phyloP scores from a whole-genome alignment of 2,113 vertebrate genomes.

The Cepphus grylle region DNA sequence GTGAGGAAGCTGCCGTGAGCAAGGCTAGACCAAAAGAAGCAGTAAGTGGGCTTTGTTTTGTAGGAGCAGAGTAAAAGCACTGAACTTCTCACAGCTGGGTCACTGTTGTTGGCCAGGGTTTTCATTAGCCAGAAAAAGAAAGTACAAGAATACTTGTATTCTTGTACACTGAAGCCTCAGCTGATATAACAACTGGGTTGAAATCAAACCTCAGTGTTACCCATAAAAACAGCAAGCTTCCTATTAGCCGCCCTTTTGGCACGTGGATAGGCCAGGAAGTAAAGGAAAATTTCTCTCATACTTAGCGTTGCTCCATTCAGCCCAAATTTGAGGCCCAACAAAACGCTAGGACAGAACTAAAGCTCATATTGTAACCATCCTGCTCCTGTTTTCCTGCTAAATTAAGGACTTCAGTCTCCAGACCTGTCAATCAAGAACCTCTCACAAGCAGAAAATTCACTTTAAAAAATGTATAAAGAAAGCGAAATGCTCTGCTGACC shows the following conservation, averaged over 20 bases:
- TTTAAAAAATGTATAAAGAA: not conserved
- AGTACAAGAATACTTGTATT: not conserved
- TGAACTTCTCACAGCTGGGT: not conserved
- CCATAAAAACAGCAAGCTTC: not conserved
- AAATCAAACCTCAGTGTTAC: not conserved
- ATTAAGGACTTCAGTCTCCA: not conserved
- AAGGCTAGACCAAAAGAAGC: not conserved
- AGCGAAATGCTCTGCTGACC: not conserved
- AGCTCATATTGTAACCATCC: not conserved
- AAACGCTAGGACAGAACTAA: not conserved
- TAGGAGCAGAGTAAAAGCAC: not conserved
- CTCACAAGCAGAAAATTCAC: not conserved
- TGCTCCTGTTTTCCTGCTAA: not conserved
- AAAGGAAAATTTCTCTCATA: not conserved
- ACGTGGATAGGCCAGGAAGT: not conserved
- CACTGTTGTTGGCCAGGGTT: not conserved
- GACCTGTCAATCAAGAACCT: not conserved
- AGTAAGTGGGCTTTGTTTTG: not conserved
- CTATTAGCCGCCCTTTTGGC: not conserved
- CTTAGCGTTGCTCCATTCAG: not conserved
- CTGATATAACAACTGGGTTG: not conserved
- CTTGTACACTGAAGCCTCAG: not conserved
- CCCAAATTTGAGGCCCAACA: not conserved
- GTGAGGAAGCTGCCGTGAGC: not conserved
- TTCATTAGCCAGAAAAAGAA: not conserved